Conservation (phyloP, 2,888 invertebrate species). For the Hypercompe scribonia region DNA sequence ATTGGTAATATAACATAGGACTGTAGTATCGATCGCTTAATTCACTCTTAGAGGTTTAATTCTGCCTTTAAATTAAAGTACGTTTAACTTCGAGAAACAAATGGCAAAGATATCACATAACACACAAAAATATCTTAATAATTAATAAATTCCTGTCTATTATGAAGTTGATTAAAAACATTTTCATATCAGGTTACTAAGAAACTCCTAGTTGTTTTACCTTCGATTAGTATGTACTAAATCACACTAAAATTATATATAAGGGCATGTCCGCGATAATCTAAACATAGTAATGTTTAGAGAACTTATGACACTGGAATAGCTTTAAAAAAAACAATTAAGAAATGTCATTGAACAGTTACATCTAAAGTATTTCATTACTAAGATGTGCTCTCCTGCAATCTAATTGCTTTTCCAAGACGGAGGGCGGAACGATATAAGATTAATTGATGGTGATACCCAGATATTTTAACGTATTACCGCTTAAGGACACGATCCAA, state of each 20-base stretch:
- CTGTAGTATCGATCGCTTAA: too few relatives aligned
- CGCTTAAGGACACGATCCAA: background rate
- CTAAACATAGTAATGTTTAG: background rate
- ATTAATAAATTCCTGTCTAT: too few relatives aligned
- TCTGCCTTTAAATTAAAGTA: too few relatives aligned
- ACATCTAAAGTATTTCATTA: background rate
- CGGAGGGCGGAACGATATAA: background rate
- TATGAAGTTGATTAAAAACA: background rate
- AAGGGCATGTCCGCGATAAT: background rate
- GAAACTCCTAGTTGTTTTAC: too few relatives aligned
- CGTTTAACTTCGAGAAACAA: background rate
- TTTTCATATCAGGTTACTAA: background rate
- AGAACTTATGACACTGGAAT: background rate
- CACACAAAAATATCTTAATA: background rate
- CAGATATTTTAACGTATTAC: background rate
- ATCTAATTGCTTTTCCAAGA: background rate
- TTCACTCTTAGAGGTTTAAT: too few relatives aligned
- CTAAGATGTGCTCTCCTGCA: background rate
- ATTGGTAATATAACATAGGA: too few relatives aligned
- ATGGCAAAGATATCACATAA: background rate
- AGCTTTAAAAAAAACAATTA: background rate
- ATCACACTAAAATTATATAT: too few relatives aligned
- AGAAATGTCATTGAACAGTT: background rate
- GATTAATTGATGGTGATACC: background rate
- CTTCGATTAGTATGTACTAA: too few relatives aligned